Evolutionary conservation across 2,113 vertebrate genomes (phyloP).

Genomic region (Garra rufa): DNA sequence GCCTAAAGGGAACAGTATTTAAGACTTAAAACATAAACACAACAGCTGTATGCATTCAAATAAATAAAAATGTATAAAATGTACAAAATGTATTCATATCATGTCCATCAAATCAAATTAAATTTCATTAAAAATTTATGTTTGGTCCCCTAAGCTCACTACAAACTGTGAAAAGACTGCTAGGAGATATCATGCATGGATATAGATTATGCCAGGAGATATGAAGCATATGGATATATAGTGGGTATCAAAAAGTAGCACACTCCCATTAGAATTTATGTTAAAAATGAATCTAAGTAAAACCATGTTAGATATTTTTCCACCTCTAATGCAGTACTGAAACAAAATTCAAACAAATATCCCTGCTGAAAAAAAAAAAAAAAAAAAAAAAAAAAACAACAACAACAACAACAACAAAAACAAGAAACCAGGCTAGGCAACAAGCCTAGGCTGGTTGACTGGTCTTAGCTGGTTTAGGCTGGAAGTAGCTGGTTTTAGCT

Average conservation of each 20-base stretch:
- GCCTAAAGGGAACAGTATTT: neutral
- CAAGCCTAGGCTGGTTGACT: too few relatives aligned
- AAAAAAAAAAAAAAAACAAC: too few relatives aligned
- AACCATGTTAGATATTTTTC: neutral
- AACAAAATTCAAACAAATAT: neutral
- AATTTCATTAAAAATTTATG: neutral
- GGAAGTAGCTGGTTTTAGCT: too few relatives aligned
- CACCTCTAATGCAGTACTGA: neutral
- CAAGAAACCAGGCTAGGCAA: too few relatives aligned
- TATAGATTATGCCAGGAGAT: neutral
- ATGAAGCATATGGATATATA: neutral
- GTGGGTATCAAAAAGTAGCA: neutral
- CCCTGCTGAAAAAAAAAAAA: too few relatives aligned
- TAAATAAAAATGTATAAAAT: neutral
- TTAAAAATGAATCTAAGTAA: neutral
- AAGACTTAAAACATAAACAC: neutral
- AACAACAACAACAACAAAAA: too few relatives aligned
- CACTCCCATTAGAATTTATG: neutral
- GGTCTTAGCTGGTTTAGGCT: too few relatives aligned
- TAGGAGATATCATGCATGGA: neutral
- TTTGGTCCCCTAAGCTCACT: neutral
- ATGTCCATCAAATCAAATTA: neutral
- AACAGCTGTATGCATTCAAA: neutral
- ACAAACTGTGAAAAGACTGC: neutral
- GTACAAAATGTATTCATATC: neutral